Base-by-base conservation (phyloP, 2,888 invertebrate genomes). In the Zaprionus obscuricornis region DNA sequence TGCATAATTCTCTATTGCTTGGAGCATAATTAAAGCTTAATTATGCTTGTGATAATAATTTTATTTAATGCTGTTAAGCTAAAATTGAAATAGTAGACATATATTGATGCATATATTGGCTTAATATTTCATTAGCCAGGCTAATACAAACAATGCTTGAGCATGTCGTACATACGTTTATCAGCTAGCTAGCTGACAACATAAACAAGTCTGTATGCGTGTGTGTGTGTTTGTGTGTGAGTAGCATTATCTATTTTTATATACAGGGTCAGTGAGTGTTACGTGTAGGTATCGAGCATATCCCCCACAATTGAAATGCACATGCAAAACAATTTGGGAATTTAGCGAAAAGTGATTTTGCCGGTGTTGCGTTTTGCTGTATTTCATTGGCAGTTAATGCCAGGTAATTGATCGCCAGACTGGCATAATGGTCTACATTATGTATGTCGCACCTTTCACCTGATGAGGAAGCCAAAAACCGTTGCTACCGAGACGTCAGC, bases 291-390 rank as follows among this genome's bases (percentile, higher is more conserved):
- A 58, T 51, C 67, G n/a, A n/a, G n/a, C n/a, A n/a, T n/a, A n/a
- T n/a, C n/a, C n/a, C n/a, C n/a, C n/a, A n/a, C 72, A 63, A 70
- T 66, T 37, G 62, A 54, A 85, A 64, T 79, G 84, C 79, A 79
- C 75, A 85, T 83, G 79, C 76, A 79, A 85, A 79, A 81, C 65
- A 65, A 79, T 85, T 79, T 68, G 62, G 31, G 63, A 52, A 49
- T 47, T 64, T 56, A 17, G 39, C 11, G 26, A 20, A 39, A 27
- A 34, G 52, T 40, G 34, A 31, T 14, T 40, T 42, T 34, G 50
- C 10, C 20, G 37, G 60, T 26, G 57, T 56, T 39, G 47, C n/a
- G n/a, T n/a, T n/a, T n/a, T n/a, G n/a, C n/a, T n/a, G n/a, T n/a
- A n/a, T n/a, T n/a, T n/a, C n/a, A n/a, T n/a, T n/a, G n/a, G n/a